Conservation (phyloP, 2,888 invertebrate species). For the Zygogramma bicolorata region DNA sequence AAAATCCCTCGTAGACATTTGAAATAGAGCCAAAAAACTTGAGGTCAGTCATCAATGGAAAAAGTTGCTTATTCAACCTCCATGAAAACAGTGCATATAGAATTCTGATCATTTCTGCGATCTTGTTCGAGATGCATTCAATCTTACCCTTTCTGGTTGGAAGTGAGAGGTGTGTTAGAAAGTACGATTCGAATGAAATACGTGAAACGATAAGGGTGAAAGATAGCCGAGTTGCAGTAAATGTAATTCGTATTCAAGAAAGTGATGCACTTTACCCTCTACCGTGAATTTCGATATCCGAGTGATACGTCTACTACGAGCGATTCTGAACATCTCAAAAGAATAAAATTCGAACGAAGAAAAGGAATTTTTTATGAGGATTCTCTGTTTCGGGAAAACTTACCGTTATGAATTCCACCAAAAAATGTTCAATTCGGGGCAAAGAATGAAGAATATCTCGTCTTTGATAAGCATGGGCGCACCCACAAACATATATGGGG, state of each 20-base stretch:
- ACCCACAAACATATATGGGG: no score
- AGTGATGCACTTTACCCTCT: conserved; percentile 15
- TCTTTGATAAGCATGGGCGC: no score
- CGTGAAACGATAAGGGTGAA: conserved; percentile 9
- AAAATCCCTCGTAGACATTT: no score
- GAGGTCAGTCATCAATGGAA: no score
- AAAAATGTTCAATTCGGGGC: no score
- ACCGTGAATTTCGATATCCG: conserved; percentile 7
- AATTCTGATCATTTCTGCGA: background rate
- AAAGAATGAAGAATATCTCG: no score
- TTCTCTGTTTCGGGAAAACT: background rate
- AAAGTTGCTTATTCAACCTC: no score
- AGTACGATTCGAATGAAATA: background rate
- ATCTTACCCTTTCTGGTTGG: background rate
- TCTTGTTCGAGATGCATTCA: background rate
- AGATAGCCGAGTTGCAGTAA: conserved; percentile 6
- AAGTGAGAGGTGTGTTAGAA: background rate
- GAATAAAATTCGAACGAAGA: background rate
- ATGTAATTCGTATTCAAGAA: conserved; percentile 16
- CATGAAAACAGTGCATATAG: background rate
- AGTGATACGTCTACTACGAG: background rate
- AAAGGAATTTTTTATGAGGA: background rate
- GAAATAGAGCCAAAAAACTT: no score
- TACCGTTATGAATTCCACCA: background rate
- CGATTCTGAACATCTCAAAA: background rate